Evolutionary conservation across 2,797 vertebrate genomes (phyloP), one percentile per base, ranked within the genome.

Genomic region (Falco concolor): DNA sequence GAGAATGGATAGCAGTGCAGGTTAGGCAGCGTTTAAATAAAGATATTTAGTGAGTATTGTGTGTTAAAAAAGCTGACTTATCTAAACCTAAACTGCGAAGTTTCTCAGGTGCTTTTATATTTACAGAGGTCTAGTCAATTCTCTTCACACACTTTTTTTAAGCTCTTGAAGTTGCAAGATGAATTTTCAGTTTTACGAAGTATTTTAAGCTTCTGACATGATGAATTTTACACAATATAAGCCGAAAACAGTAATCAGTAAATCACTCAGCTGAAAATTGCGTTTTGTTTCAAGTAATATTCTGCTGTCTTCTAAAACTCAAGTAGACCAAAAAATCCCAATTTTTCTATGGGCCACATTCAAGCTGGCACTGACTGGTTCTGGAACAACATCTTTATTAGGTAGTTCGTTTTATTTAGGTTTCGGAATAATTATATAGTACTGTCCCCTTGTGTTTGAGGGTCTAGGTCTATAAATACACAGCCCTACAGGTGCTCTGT

Each of bases 191-290:
- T 81, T 89, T 87, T 83, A 53, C 40, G 59, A 56, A 49, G 17
- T 83, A 24, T 50, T 1, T 0, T 84, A 42, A 60, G 24, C 38
- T 65, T 84, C 47, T 88, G 81, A 82, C 27, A 24, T 50, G 57
- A 54, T 0, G 0, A 44, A 67, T 86, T 90, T 87, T 79, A 34
- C 25, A 59, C 0, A 0, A 19, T 30, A 22, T 21, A 45, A 76
- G 5, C 19, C 74, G 90, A 79, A 86, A 15, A 2, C 16, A 52
- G 42, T 86, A 56, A 73, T 87, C 69, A 81, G 28, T 74, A 76
- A 50, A 81, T 65, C n/a, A 27, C 17, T 85, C 30, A 32, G 30
- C 27, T 75, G 85, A 78, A 86, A 72, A 44, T 36, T 76, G 17
- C 28, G 13, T 5, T 21, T 21, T 74, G 8, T 36, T 86, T 75